phyloP scores from a whole-genome alignment of 1,140 invertebrate species.

The Brachionus sp. region DNA sequence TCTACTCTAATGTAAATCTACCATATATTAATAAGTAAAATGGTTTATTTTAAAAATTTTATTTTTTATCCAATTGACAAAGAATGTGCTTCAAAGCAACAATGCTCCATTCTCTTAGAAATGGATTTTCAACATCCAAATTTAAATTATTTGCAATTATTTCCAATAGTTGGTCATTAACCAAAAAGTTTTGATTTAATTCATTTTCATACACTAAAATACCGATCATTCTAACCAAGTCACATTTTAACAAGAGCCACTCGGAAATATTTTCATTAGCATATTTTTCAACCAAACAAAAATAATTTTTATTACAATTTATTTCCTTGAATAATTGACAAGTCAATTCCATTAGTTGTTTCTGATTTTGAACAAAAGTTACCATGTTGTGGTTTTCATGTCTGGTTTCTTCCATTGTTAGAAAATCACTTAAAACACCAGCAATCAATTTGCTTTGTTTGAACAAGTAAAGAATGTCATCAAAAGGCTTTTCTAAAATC shows the following conservation, averaged over 20 bases:
- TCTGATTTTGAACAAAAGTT: background rate
- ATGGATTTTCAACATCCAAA: conserved; percentile 43
- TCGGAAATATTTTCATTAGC: background rate
- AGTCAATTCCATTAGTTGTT: background rate
- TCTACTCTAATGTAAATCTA: too few species aligned
- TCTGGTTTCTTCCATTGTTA: conserved; percentile 16
- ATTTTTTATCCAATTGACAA: conserved; percentile 21
- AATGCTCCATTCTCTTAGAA: conserved; percentile 39
- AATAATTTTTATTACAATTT: background rate
- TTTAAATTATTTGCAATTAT: conserved; percentile 39
- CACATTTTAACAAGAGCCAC: conserved; percentile 4
- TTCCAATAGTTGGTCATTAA: background rate
- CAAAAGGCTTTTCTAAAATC: background rate
- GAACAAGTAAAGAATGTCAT: background rate
- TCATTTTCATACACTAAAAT: conserved; percentile 38
- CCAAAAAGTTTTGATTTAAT: conserved; percentile 13
- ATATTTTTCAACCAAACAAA: background rate
- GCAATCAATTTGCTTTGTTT: background rate
- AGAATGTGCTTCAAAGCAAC: conserved; percentile 42
- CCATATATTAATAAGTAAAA: too few species aligned
- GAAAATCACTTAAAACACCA: background rate
- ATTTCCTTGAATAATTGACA: conserved; percentile 28
- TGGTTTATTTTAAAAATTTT: background rate
- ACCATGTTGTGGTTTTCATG: background rate
- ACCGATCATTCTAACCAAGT: conserved; percentile 13